phyloP scores from a whole-genome alignment of 2,113 vertebrate genomes.

The Pseudolaguvia tuberculata region DNA sequence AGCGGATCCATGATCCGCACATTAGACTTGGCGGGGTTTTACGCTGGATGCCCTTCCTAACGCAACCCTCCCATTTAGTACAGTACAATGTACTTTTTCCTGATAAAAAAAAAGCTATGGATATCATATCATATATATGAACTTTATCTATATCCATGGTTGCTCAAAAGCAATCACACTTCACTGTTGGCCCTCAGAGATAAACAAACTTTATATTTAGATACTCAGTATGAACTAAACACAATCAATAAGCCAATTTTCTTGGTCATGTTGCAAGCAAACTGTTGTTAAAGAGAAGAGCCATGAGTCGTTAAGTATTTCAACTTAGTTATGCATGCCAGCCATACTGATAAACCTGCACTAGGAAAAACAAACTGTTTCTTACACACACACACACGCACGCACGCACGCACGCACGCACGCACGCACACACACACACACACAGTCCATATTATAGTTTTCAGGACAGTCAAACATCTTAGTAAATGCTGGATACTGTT shows the following conservation, averaged over 20 bases:
- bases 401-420: slow-evolving; percentile 6
- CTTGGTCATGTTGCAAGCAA: neutral
- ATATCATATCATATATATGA: slow-evolving; percentile 34
- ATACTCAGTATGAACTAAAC: neutral
- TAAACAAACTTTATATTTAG: slow-evolving; percentile 1
- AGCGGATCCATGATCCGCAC: too few species aligned
- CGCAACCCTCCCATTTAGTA: too few species aligned
- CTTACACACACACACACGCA: slow-evolving; percentile 13
- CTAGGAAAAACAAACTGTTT: slow-evolving; percentile 3
- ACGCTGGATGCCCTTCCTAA: too few species aligned
- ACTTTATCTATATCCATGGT: slow-evolving; percentile 14
- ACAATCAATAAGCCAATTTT: neutral
- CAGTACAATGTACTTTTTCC: too few species aligned
- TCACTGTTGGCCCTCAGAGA: neutral
- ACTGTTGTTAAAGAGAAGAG: neutral
- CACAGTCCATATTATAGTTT: neutral
- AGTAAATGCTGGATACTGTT: too few species aligned
- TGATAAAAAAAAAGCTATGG: slow-evolving; percentile 9
- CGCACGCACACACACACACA: slow-evolving; percentile 6
- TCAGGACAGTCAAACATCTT: too few species aligned
- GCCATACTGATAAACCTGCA: slow-evolving; percentile 11
- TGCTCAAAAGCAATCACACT: slow-evolving; percentile 13
- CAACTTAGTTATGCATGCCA: slow-evolving; percentile 9
- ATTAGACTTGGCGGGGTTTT: too few species aligned
- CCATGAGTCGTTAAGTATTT: neutral